Conservation (phyloP, 2,797 vertebrate genomes). For the Pseudocheirus occidentalis region DNA sequence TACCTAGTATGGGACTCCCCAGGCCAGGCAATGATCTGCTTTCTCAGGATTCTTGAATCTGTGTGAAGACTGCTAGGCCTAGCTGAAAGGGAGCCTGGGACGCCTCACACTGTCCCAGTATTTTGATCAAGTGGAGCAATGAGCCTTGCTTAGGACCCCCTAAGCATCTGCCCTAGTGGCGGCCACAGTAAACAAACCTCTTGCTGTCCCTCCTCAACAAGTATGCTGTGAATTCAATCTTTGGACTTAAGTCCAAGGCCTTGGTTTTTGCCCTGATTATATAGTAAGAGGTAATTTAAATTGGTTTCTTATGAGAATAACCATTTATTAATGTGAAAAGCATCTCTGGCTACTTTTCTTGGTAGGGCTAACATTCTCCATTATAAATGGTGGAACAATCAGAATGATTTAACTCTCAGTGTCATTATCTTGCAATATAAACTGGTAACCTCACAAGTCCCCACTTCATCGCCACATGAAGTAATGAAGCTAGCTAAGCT, state of each 20-base stretch:
- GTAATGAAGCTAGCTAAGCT: constrained; percentile 99
- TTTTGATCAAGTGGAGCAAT: constrained; percentile 65
- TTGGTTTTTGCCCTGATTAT: constrained; percentile 72
- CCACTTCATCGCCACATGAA: constrained; percentile 94
- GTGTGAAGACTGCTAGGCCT: constrained; percentile 64
- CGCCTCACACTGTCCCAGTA: constrained; percentile 46
- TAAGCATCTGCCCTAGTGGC: constrained; percentile 26
- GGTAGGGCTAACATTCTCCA: constrained; percentile 81
- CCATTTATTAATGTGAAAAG: constrained; percentile 83
- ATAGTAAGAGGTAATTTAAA: constrained; percentile 66
- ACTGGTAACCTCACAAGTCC: constrained; percentile 99
- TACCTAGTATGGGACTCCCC: constrained; percentile 70
- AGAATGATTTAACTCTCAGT: constrained; percentile 87
- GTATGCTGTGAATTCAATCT: constrained; percentile 75
- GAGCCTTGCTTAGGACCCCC: constrained; percentile 55
- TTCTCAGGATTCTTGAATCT: constrained; percentile 55
- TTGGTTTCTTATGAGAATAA: constrained; percentile 73
- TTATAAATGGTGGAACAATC: constrained; percentile 86
- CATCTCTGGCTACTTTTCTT: constrained; percentile 81
- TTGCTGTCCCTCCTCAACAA: constrained; percentile 74
- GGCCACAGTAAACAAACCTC: constrained; percentile 67
- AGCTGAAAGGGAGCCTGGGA: constrained; percentile 66
- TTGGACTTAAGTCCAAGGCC: constrained; percentile 71
- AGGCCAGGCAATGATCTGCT: constrained; percentile 74
- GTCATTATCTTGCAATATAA: constrained; percentile 90